Base-by-base conservation (phyloP, 1,140 invertebrate species). In the Globodera rostochiensis region DNA sequence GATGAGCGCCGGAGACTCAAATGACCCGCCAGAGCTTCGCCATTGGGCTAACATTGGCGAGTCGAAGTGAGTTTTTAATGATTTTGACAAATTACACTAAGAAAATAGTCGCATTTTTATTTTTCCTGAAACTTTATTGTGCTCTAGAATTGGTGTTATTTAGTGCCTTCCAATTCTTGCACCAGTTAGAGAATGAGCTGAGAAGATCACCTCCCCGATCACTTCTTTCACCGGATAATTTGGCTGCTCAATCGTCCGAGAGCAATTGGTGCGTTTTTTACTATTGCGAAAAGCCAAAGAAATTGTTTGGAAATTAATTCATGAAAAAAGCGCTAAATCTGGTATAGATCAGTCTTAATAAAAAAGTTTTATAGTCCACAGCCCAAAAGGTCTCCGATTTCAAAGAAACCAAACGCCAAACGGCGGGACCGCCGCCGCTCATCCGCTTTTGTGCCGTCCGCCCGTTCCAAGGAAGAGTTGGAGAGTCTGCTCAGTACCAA, bases 401-500 rank as follows among this genome's bases (percentile, higher is more conserved):
- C n/a, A 36, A 71, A 19, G 19, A 71, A 71, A 71, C 25, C 46
- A 70, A 78, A 70, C 25, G 49, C 25, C 6, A 78, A 78, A 70
- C 21, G 64, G 66, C 36, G 64, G 6, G 77, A 78, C n/a, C 77
- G 77, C 25, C 77, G 77, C 77, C 77, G 77, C 47, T 78, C 77
- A 0, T 66, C 53, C 70, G 77, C 77, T 6, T 64, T 64, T 7
- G 64, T 78, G 47, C 77, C 77, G 11, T 66, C 66, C 21, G 77
- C 77, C 4, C 77, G 77, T 49, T 66, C 77, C 21, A 78, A 78
- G n/a, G 77, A 78, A 46, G 77, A 78, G 47, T 78, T 78, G 64
- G 77, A 78, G 21, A 78, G 66, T 78, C 50, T 78, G 64, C 64
- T 78, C 49, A 64, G 45, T 66, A 60, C 45, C 25, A 78, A 70